Conservation (phyloP, 2,113 vertebrate species). For the Callochromis pleurospilus region DNA sequence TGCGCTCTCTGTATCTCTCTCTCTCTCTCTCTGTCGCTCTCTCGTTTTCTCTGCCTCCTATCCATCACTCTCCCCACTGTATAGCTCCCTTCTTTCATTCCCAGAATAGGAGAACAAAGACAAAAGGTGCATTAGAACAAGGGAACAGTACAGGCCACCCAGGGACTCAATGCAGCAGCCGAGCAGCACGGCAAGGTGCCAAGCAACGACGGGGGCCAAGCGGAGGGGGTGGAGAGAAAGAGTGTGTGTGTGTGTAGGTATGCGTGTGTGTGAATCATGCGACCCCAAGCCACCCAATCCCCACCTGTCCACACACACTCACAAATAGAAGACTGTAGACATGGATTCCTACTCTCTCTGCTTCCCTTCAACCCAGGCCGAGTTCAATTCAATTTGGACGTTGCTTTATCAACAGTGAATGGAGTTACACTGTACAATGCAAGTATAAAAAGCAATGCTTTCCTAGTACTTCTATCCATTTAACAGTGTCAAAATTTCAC, state of each 20-base stretch:
- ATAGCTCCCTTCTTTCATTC: constrained; percentile 23
- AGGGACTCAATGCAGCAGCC: constrained; percentile 23
- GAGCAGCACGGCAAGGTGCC: constrained; percentile 3
- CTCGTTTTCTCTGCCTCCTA: constrained; percentile 21
- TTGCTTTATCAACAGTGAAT: background rate
- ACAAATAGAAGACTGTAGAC: background rate
- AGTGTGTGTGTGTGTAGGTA: background rate
- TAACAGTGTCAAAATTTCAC: background rate
- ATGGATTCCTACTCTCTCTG: background rate
- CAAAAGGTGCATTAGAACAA: constrained; percentile 49
- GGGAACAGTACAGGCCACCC: constrained; percentile 43
- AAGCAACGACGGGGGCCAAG: background rate
- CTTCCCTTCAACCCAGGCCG: background rate
- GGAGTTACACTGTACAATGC: background rate
- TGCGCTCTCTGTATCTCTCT: background rate
- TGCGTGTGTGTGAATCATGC: background rate
- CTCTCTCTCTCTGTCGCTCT: background rate
- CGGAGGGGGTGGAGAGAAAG: background rate
- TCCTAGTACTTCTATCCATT: background rate
- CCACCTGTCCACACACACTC: background rate
- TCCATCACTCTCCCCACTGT: constrained; percentile 40
- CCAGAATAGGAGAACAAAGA: constrained; percentile 40
- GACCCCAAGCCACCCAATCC: background rate
- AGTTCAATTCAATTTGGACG: background rate
- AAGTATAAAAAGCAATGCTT: background rate